Evolutionary conservation across 2,888 invertebrate genomes (phyloP), one percentile per base, ranked within the genome.

Genomic region (Dryococelus australis): DNA sequence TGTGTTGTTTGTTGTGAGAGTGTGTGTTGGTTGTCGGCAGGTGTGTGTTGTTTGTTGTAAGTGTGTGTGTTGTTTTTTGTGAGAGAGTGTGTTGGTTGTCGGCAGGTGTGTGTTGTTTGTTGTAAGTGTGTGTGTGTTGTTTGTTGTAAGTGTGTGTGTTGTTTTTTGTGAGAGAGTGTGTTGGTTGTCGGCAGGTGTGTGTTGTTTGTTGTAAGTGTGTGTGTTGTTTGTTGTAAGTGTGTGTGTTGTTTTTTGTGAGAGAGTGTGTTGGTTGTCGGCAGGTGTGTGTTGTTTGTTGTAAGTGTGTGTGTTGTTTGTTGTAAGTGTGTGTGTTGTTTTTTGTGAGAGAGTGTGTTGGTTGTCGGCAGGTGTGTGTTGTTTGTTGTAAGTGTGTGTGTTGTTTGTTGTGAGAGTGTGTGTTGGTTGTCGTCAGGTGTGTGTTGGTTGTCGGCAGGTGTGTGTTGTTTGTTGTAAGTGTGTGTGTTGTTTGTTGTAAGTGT

Each of bases 81-180:
- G 51, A 10, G 51, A 10, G 10, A 8, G 8, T n/a, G n/a, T 16
- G 35, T 85, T 5, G 20, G 8, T 8, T 47, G 47, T 47, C n/a
- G 87, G 26, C 88, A 90, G 90, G 90, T 90, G 8, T 90, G 90
- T 53, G 87, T 84, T n/a, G n/a, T n/a, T n/a, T n/a, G n/a, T 35
- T 35, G 35, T 35, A 4, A 35, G n/a, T n/a, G 35, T 3, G 35
- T 35, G 35, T 35, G 4, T 3, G 2, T 35, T 35, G 35, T 1
- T 35, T 35, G 35, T n/a, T n/a, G n/a, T n/a, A n/a, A n/a, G n/a
- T n/a, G n/a, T n/a, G n/a, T n/a, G n/a, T n/a, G n/a, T n/a, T n/a
- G n/a, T n/a, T n/a, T n/a, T n/a, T n/a, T n/a, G n/a, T n/a, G n/a
- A n/a, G n/a, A n/a, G n/a, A n/a, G n/a, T n/a, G n/a, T n/a, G 51